Conservation (phyloP, 2,888 invertebrate species). For the Tinea semifulvella region DNA sequence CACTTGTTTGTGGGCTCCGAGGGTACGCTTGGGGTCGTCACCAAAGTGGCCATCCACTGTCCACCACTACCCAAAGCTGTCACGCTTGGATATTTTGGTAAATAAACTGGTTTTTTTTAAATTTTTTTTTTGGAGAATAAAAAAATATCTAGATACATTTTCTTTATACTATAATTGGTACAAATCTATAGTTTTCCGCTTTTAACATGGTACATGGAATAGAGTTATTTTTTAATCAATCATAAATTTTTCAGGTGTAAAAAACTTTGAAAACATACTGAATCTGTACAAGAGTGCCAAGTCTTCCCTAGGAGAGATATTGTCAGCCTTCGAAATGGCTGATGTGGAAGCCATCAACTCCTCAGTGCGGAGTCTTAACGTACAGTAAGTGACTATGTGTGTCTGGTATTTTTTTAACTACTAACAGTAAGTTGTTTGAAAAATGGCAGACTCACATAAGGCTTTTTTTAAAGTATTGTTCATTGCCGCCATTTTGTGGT, state of each 20-base stretch:
- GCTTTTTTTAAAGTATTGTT: neutral
- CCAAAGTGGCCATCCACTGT: slow-evolving; percentile 91
- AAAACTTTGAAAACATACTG: slow-evolving; percentile 81
- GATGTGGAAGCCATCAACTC: slow-evolving; percentile 79
- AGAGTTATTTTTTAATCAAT: too few species aligned
- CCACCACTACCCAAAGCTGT: slow-evolving; percentile 84
- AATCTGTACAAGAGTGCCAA: slow-evolving; percentile 80
- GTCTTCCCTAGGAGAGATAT: slow-evolving; percentile 81
- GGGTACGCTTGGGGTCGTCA: slow-evolving; percentile 94
- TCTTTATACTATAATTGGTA: too few species aligned
- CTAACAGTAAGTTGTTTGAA: neutral
- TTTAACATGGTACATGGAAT: too few species aligned
- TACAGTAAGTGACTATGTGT: slow-evolving; percentile 42
- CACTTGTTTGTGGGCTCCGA: slow-evolving; percentile 98
- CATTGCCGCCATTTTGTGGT: too few species aligned
- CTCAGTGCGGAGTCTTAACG: slow-evolving; percentile 65
- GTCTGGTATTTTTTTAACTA: neutral
- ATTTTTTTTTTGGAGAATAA: too few species aligned
- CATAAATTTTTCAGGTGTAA: slow-evolving; percentile 63
- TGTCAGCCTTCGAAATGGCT: slow-evolving; percentile 96
- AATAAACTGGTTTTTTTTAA: too few species aligned
- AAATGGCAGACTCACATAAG: neutral
- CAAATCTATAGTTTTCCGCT: too few species aligned
- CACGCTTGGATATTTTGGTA: slow-evolving; percentile 90
- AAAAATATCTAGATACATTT: too few species aligned